Evolutionary conservation across 2,888 invertebrate genomes (phyloP), one percentile per base, ranked within the genome.

Genomic region (Ornithoptera priamus): DNA sequence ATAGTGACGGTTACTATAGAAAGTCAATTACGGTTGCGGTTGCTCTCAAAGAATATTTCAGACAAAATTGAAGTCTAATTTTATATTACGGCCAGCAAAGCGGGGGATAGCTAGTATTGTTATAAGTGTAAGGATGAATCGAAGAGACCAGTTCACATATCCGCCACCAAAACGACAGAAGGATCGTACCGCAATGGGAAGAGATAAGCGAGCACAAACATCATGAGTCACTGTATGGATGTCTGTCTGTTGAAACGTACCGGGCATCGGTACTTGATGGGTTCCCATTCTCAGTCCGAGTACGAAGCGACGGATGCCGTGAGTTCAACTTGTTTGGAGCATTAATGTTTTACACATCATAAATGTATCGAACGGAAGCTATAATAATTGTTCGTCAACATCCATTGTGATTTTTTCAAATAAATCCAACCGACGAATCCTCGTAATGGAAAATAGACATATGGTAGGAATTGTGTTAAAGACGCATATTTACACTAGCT

Each of bases 131-230:
- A 30, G 30, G 30, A 62, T 39, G 70, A 63, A 70, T 59, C 59
- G 30, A 59, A 10, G 50, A 56, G 30, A 17, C 39, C 61, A 42
- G 57, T 63, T 58, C n/a, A 20, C 57, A 56, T 42, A 39, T 50
- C 8, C 53, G 2, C 60, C 80, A 79, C 79, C 30, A 78, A 81
- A 80, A 85, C 78, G 74, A 71, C 76, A 74, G 78, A 80, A 76
- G 77, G 79, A 74, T 74, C 75, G 77, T 77, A 78, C 79, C 77
- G 78, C 74, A 78, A 76, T 81, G 78, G 82, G 81, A 78, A 80
- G 70, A 81, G 84, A 87, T 86, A 86, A 85, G 80, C 82, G 79
- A 83, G 76, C 78, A 86, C 86, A 87, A 87, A 88, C 86, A 86
- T 72, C 73, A 76, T 90, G 89, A 90, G 75, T 90, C 89, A 90